Conservation (phyloP, 2,888 invertebrate genomes). For the Erpobdella octoculata region DNA sequence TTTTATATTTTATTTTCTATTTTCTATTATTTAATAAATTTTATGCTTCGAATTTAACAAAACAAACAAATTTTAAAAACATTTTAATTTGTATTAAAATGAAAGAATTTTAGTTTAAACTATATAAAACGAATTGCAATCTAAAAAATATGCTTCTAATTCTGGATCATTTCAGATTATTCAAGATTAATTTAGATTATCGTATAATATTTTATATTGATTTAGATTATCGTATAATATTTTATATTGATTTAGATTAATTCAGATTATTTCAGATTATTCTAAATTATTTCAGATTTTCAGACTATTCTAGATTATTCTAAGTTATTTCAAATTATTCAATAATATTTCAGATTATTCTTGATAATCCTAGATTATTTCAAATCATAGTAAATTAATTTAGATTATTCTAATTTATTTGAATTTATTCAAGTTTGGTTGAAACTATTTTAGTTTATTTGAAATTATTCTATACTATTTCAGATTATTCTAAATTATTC, state of each 20-base stretch:
- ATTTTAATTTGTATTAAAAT: too few relatives aligned
- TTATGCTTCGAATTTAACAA: too few relatives aligned
- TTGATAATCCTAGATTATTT: too few relatives aligned
- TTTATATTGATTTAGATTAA: not conserved
- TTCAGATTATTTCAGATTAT: not conserved
- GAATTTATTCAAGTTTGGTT: not conserved
- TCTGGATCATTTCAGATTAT: not conserved
- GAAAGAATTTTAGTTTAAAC: too few relatives aligned
- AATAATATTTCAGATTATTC: not conserved
- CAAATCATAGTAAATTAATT: not conserved
- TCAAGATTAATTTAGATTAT: not conserved
- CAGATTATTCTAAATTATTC: not conserved
- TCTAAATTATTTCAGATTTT: not conserved
- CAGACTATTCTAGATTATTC: not conserved
- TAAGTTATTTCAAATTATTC: not conserved
- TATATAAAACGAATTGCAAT: too few relatives aligned
- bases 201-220: not conserved
- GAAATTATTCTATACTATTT: not conserved
- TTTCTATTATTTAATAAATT: too few relatives aligned
- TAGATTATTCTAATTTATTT: not conserved
- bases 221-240: not conserved
- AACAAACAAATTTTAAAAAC: too few relatives aligned
- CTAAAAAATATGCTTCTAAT: too few relatives aligned
- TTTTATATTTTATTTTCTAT: too few relatives aligned
- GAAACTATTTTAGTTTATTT: not conserved